Evolutionary conservation across 2,888 invertebrate genomes (phyloP).

Genomic region (Molanna angustata): DNA sequence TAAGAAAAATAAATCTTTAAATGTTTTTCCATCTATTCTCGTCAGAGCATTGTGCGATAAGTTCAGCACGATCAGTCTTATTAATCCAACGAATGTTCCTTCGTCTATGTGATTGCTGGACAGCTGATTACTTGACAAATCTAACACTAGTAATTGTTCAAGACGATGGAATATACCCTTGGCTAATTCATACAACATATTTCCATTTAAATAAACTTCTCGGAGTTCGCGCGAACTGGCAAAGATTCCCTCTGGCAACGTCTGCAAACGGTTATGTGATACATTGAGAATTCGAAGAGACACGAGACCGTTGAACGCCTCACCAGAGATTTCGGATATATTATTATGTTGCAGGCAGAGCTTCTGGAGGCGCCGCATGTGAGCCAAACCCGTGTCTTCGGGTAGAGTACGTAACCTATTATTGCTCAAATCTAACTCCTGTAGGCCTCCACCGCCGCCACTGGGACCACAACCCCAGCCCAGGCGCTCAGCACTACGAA

Average conservation of each 20-base stretch:
- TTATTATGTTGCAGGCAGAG: conserved; percentile 81
- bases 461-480: conserved; percentile 64
- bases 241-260: conserved; percentile 79
- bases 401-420: conserved; percentile 73
- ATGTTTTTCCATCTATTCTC: conserved; percentile 77
- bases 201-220: conserved; percentile 81
- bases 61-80: conserved; percentile 80
- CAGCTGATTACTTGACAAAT: conserved; percentile 81
- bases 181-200: conserved; percentile 78
- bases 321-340: conserved; percentile 73
- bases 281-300: conserved; percentile 80
- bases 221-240: conserved; percentile 76
- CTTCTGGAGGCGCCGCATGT: conserved; percentile 74
- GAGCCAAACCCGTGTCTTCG: conserved; percentile 72
- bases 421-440: conserved; percentile 74
- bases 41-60: conserved; percentile 83
- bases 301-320: conserved; percentile 75
- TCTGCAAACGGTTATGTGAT: conserved; percentile 79
- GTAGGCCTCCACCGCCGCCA: conserved; percentile 68
- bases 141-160: conserved; percentile 79
- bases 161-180: conserved; percentile 80
- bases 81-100: conserved; percentile 80
- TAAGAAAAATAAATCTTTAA: conserved; percentile 82
- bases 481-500: conserved; percentile 73
- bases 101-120: conserved; percentile 82